Conservation (phyloP, 2,113 vertebrate species). For the Daubentonia madagascariensis region DNA sequence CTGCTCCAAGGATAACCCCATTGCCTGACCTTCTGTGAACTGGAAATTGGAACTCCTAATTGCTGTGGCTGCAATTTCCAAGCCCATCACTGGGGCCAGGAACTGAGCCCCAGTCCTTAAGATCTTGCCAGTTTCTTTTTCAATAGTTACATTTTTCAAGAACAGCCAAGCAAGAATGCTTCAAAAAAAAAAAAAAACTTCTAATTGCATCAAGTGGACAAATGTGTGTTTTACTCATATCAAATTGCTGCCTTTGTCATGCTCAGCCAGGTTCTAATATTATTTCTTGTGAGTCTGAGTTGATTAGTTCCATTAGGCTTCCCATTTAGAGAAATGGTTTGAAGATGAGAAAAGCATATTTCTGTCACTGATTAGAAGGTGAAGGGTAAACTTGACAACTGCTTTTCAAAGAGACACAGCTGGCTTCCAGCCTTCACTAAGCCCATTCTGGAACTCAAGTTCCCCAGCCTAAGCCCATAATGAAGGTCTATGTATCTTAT, state of each 20-base stretch:
- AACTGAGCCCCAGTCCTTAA: constrained; percentile 52
- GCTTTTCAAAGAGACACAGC: not conserved
- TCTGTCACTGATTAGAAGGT: constrained; percentile 6
- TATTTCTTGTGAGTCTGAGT: not conserved
- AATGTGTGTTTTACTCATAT: not conserved
- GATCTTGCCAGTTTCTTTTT: constrained; percentile 65
- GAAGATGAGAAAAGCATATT: not conserved
- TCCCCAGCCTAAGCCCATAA: not conserved
- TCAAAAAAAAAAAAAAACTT: constrained; percentile 1
- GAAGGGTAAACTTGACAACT: not conserved
- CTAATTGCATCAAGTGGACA: constrained; percentile 46
- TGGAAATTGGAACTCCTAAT: constrained; percentile 64
- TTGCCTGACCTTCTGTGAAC: constrained; percentile 63
- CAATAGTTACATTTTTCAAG: constrained; percentile 61
- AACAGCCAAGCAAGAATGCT: constrained; percentile 35
- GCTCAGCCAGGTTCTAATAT: constrained; percentile 6
- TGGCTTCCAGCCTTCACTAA: not conserved
- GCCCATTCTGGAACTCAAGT: not conserved
- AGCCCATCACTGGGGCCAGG: not conserved
- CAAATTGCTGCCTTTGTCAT: constrained; percentile 6
- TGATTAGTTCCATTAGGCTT: constrained; percentile 5
- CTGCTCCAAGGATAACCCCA: constrained; percentile 56
- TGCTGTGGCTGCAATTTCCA: constrained; percentile 72
- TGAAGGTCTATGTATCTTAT: not conserved
- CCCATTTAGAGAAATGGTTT: not conserved